Percentiles rank a stretch among this genome's conserved stretches.
Evolutionary conservation across 2,113 vertebrate genomes (phyloP).

Genomic region (Scatophagus argus): DNA sequence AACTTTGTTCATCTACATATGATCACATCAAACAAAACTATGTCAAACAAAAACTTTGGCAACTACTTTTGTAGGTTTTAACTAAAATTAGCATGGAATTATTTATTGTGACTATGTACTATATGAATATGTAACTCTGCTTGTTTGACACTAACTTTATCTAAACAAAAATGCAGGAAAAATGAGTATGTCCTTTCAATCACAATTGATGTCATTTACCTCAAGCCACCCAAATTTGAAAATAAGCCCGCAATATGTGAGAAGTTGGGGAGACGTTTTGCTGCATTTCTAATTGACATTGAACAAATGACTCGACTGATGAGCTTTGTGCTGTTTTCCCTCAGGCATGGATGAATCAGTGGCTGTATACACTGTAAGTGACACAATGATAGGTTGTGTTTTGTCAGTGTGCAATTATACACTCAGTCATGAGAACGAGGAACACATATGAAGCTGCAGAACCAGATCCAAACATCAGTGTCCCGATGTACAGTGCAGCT

Average conservation of each 20-base stretch:
- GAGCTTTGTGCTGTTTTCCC: slow-evolving; percentile 21
- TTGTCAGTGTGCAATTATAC: slow-evolving; percentile 49
- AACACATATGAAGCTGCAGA: slow-evolving; percentile 26
- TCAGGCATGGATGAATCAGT: slow-evolving; percentile 35
- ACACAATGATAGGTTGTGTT: slow-evolving; percentile 29
- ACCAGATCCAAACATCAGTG: slow-evolving; percentile 9
- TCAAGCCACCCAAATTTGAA: no score
- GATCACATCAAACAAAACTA: not conserved
- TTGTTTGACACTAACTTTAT: no score
- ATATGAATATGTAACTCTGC: no score
- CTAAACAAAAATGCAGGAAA: no score
- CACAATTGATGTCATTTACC: no score
- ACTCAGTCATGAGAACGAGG: slow-evolving; percentile 14
- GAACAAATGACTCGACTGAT: slow-evolving; percentile 47
- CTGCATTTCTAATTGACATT: slow-evolving; percentile 36
- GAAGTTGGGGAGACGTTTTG: no score
- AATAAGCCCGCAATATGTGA: no score
- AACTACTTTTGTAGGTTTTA: not conserved
- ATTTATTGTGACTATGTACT: not conserved
- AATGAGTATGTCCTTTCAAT: no score
- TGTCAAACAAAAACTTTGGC: not conserved
- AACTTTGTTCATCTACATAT: not conserved
- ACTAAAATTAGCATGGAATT: not conserved
- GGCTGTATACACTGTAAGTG: slow-evolving; percentile 16
- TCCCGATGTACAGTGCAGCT: slow-evolving; percentile 14